Evolutionary conservation across 2,888 invertebrate genomes (phyloP).

Genomic region (Melinaea marsaeus): DNA sequence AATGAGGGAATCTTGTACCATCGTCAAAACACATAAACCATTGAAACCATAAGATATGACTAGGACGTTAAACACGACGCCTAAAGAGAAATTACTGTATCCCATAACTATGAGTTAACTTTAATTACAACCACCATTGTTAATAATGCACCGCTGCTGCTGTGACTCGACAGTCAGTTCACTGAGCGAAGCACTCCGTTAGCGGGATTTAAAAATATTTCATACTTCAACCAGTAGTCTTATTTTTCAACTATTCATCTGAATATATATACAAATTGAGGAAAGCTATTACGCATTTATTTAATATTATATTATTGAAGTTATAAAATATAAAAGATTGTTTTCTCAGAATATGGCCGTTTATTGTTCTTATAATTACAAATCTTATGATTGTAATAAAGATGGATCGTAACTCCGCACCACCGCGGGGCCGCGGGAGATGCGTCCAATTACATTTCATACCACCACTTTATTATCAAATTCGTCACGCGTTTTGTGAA

Average conservation of each 20-base stretch:
- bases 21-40: constrained; percentile 37
- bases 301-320: too few relatives aligned
- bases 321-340: too few relatives aligned
- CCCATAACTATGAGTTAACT: constrained; percentile 59
- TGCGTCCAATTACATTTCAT: constrained; percentile 39
- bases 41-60: constrained; percentile 28
- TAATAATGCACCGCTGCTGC: constrained; percentile 41
- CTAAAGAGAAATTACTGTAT: constrained; percentile 66
- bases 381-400: constrained; percentile 29
- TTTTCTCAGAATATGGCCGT: too few relatives aligned
- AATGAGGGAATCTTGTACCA: constrained; percentile 3
- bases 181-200: background rate
- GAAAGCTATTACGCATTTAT: too few relatives aligned
- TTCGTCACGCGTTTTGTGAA: constrained; percentile 14
- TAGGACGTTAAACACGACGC: constrained; percentile 37
- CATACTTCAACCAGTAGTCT: background rate
- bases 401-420: constrained; percentile 31
- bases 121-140: constrained; percentile 55
- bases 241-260: background rate
- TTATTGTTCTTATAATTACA: too few relatives aligned
- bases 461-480: constrained; percentile 31
- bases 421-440: constrained; percentile 30
- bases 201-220: background rate
- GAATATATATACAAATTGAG: background rate
- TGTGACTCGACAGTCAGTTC: constrained; percentile 15